Evolutionary conservation across 2,888 invertebrate species (phyloP).

Genomic region (Holacanthella duospinosa): DNA sequence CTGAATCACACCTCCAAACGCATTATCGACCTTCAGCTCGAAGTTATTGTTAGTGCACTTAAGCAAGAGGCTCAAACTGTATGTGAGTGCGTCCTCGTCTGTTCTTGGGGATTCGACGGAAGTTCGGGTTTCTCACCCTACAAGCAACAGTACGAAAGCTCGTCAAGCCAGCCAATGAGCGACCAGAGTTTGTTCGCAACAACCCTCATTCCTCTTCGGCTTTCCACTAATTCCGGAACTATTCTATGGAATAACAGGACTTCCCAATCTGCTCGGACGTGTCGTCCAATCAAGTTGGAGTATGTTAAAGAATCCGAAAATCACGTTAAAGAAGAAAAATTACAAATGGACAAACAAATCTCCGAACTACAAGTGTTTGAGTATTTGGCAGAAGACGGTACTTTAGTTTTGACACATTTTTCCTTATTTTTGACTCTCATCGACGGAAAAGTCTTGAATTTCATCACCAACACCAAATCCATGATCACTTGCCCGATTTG

Average conservation of each 20-base stretch:
- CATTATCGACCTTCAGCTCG: background rate
- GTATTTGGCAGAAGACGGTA: no score
- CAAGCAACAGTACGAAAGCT: background rate
- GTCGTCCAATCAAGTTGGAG: background rate
- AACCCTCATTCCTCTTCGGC: background rate
- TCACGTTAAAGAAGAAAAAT: no score
- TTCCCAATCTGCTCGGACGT: background rate
- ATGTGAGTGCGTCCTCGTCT: background rate
- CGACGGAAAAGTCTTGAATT: no score
- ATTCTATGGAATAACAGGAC: background rate
- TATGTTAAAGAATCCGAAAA: background rate
- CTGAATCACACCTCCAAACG: background rate
- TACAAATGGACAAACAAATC: no score
- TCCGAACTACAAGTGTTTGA: no score
- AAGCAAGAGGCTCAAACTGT: background rate
- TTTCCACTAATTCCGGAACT: background rate
- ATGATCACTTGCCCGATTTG: slow-evolving; percentile 7
- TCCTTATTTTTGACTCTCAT: no score
- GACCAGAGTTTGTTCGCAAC: background rate
- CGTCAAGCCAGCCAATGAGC: background rate
- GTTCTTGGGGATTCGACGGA: background rate
- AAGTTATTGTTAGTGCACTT: background rate
- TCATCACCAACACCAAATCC: no score
- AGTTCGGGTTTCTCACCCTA: background rate
- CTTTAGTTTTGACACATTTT: no score